phyloP scores from a whole-genome alignment of 2,113 vertebrate species.

The Nymphicus hollandicus region DNA sequence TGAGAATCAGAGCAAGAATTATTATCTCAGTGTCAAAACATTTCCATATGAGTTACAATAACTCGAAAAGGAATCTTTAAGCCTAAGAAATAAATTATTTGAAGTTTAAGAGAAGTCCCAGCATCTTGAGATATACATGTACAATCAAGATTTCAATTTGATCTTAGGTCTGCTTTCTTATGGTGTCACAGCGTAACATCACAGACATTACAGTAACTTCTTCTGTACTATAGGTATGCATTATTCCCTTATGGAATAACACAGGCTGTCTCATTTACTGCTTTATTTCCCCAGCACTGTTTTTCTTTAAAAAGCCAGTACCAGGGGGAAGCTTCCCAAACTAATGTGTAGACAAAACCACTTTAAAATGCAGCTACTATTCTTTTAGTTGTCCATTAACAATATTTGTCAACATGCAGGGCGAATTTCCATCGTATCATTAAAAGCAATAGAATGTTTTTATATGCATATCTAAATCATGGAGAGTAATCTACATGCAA shows the following conservation, averaged over 20 bases:
- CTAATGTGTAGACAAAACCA: neutral
- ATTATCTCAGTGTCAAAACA: neutral
- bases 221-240: neutral
- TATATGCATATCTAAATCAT: neutral
- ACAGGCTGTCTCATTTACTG: neutral
- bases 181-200: neutral
- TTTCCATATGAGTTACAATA: neutral
- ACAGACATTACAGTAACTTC: neutral
- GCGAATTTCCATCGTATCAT: neutral
- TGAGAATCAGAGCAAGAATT: neutral
- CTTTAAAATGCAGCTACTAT: neutral
- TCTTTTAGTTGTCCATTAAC: neutral
- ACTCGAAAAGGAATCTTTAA: neutral
- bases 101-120: neutral
- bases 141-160: neutral
- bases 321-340: neutral
- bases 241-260: neutral
- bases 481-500: neutral
- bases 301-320: neutral
- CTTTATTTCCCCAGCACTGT: neutral
- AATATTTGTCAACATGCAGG: neutral
- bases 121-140: fast-evolving
- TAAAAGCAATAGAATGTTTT: neutral
- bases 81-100: neutral
- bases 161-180: neutral